phyloP scores from a whole-genome alignment of 2,113 vertebrate species.

The Eublepharis macularius region DNA sequence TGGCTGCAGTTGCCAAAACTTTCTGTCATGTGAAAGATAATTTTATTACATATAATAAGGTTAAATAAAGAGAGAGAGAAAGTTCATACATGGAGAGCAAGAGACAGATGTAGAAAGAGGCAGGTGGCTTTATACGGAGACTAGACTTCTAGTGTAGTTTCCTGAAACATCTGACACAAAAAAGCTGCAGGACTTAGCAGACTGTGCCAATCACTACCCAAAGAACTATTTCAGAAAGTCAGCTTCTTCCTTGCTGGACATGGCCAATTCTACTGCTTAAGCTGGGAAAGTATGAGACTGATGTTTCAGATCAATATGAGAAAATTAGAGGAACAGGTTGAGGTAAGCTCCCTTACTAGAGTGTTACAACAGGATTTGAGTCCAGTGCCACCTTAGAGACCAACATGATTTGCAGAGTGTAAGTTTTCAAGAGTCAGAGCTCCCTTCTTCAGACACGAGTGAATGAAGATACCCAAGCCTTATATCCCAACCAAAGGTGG shows the following conservation, averaged over 20 bases:
- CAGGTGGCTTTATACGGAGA: slow-evolving; percentile 1
- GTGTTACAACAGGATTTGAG: too few species aligned
- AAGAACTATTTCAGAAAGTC: background rate
- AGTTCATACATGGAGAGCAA: slow-evolving; percentile 15
- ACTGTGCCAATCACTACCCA: background rate
- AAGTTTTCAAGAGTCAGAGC: too few species aligned
- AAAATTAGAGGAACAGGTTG: background rate
- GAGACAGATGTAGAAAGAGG: background rate
- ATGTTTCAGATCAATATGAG: background rate
- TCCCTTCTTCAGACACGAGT: too few species aligned
- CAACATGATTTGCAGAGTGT: too few species aligned
- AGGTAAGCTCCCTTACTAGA: background rate
- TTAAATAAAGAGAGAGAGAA: slow-evolving; percentile 14
- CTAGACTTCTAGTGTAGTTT: background rate
- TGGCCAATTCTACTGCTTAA: background rate
- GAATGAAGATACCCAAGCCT: too few species aligned
- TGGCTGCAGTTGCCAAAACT: slow-evolving; percentile 33
- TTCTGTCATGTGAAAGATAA: slow-evolving; percentile 33
- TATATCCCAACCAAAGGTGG: too few species aligned
- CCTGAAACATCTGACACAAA: slow-evolving; percentile 6
- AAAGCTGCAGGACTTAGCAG: background rate
- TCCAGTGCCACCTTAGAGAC: too few species aligned
- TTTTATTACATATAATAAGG: slow-evolving; percentile 43
- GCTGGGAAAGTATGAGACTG: background rate
- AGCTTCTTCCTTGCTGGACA: background rate